Evolutionary conservation across 1,140 invertebrate species (phyloP).

Genomic region (Brachystomella parvula): DNA sequence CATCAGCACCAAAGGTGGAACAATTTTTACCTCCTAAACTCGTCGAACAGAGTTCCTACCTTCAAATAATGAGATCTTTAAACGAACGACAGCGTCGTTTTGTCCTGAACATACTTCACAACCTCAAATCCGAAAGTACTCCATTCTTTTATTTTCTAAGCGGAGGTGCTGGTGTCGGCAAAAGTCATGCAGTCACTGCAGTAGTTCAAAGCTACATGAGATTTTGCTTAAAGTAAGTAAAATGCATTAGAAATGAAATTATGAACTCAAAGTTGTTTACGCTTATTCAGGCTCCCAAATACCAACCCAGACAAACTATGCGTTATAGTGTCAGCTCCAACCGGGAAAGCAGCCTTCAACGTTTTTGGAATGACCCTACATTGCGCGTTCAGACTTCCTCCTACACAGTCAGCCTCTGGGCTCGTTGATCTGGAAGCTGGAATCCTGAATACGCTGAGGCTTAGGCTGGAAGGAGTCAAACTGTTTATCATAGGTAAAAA

Average conservation of each 20-base stretch:
- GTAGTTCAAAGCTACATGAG: slow-evolving; percentile 15
- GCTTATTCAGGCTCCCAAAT: neutral
- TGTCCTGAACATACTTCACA: slow-evolving; percentile 13
- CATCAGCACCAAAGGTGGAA: neutral
- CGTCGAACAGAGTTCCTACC: neutral
- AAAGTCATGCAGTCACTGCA: slow-evolving; percentile 17
- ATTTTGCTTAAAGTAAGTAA: too few relatives aligned
- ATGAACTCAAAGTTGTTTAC: too few relatives aligned
- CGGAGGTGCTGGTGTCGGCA: slow-evolving; percentile 25
- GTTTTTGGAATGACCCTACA: slow-evolving; percentile 42
- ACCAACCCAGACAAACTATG: neutral
- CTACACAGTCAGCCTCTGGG: slow-evolving; percentile 26
- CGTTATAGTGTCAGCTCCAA: slow-evolving; percentile 39
- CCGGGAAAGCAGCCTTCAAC: slow-evolving; percentile 42
- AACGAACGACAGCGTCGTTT: slow-evolving; percentile 18
- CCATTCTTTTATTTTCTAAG: slow-evolving; percentile 11
- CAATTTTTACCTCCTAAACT: slow-evolving; percentile 11
- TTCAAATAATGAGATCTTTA: slow-evolving; percentile 1
- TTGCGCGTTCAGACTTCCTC: slow-evolving; percentile 40
- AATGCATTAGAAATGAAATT: too few relatives aligned
- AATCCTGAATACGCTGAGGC: slow-evolving; percentile 33
- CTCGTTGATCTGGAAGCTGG: slow-evolving; percentile 27
- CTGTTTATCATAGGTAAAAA: slow-evolving; percentile 43
- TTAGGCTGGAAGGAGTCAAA: slow-evolving; percentile 32
- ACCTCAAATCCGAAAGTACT: neutral